These are phyloP conservation scores for Heliconius sara DNA, from an alignment of 2,888 invertebrate genomes.

Conservation along the genomic window DNA sequence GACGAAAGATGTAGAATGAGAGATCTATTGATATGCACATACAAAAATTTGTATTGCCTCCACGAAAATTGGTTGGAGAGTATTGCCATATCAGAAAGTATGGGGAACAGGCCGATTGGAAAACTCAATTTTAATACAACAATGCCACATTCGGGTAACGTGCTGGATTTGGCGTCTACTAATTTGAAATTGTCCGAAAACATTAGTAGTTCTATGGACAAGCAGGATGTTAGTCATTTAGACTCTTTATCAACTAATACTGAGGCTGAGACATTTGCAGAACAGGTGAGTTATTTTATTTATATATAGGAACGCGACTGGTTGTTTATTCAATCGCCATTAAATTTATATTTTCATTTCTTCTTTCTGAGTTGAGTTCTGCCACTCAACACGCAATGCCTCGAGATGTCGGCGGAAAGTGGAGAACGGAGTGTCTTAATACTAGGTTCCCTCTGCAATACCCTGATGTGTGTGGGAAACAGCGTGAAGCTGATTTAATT, in stretches of 20 bases:
- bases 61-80: conserved; percentile 79
- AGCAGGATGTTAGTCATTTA: conserved; percentile 74
- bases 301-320: neutral
- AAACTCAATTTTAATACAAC: conserved; percentile 80
- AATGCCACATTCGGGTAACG: conserved; percentile 82
- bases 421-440: too few relatives aligned
- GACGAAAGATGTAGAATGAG: conserved; percentile 88
- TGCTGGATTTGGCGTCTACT: conserved; percentile 85
- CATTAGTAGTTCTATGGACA: conserved; percentile 77
- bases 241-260: conserved; percentile 73
- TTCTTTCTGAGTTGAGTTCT: too few relatives aligned
- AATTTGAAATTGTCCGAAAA: conserved; percentile 86
- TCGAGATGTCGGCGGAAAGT: too few relatives aligned
- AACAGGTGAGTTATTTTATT: conserved; percentile 74
- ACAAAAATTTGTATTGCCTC: conserved; percentile 83
- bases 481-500: too few relatives aligned
- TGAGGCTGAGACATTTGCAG: conserved; percentile 84
- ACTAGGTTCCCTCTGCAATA: too few relatives aligned
- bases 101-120: conserved; percentile 73
- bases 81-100: conserved; percentile 73
- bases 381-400: too few relatives aligned
- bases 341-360: too few relatives aligned
- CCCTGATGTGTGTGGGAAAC: too few relatives aligned
- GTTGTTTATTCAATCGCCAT: too few relatives aligned
- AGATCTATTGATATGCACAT: conserved; percentile 85